These are phyloP conservation scores for Microplitis manilae DNA, from an alignment of 2,888 invertebrate genomes.

Conservation along the genomic window DNA sequence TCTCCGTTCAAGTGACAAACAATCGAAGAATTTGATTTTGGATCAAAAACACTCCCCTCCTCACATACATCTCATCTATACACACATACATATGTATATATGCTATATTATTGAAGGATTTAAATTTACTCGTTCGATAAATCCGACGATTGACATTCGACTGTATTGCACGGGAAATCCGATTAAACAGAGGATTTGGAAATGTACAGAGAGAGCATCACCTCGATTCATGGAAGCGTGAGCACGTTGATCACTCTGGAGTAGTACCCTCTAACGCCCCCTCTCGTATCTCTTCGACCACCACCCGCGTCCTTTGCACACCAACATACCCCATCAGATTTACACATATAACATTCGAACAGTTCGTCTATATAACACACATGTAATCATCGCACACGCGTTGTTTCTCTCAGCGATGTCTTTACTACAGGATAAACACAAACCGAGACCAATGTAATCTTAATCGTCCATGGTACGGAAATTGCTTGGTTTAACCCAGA, in stretches of 20 bases:
- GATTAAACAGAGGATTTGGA: constrained; percentile 27
- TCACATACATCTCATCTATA: neutral
- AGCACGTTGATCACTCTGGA: constrained; percentile 17
- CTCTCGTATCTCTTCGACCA: neutral
- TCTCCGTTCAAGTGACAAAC: constrained; percentile 10
- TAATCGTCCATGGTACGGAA: constrained; percentile 31
- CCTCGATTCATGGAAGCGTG: neutral
- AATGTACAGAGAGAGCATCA: constrained; percentile 10
- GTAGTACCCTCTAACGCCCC: neutral
- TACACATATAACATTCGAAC: neutral
- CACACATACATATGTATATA: too few relatives aligned
- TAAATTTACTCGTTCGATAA: neutral
- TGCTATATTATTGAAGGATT: neutral
- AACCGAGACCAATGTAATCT: constrained; percentile 30
- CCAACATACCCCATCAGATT: neutral
- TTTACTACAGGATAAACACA: constrained; percentile 2
- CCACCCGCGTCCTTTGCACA: neutral
- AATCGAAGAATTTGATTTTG: neutral
- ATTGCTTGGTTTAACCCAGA: constrained; percentile 39
- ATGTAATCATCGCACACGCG: neutral
- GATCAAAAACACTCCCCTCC: neutral
- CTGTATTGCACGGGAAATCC: constrained; percentile 9
- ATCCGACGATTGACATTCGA: constrained; percentile 20
- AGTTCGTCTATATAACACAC: neutral
- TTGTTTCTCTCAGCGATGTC: neutral